Evolutionary conservation across 1,140 invertebrate genomes (phyloP).

Genomic region (Archegozetes longisetosus): DNA sequence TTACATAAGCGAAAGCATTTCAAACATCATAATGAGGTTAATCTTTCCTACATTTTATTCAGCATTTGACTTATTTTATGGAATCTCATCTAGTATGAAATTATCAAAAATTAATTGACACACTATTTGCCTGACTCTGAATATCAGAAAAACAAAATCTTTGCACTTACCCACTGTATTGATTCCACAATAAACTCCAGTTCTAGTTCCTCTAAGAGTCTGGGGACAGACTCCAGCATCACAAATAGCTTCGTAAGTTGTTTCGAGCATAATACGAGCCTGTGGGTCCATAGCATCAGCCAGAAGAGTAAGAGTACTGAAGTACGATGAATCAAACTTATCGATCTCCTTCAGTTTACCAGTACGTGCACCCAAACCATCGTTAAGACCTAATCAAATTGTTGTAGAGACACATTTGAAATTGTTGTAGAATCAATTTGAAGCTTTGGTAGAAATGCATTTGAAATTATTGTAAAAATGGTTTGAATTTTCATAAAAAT

Average conservation of each 20-base stretch:
- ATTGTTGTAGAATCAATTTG: not conserved
- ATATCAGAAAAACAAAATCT: too few species aligned
- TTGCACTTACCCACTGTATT: constrained; percentile 12
- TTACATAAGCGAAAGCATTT: too few species aligned
- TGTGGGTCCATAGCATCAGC: constrained; percentile 91
- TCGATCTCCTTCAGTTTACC: constrained; percentile 12
- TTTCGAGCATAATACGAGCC: constrained; percentile 70
- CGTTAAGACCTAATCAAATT: not conserved
- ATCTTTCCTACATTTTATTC: too few species aligned
- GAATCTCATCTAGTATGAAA: too few species aligned
- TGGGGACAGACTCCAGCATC: constrained; percentile 45
- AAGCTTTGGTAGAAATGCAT: too few species aligned
- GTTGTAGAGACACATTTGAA: not conserved
- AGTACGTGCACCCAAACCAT: constrained; percentile 1
- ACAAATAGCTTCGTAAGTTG: constrained; percentile 83
- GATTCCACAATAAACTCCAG: constrained; percentile 70
- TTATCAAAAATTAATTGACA: too few species aligned
- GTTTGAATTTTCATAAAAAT: too few species aligned
- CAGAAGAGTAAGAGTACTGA: constrained; percentile 4
- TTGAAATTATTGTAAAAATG: too few species aligned
- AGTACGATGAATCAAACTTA: constrained; percentile 10
- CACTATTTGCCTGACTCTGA: too few species aligned
- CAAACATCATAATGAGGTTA: too few species aligned
- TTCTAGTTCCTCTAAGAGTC: constrained; percentile 40
- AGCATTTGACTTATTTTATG: too few species aligned